A percentile compares a stretch with the other conserved stretches of the same genome.
These are phyloP conservation scores for Pithys albifrons DNA, from an alignment of 2,113 vertebrate species.

Conservation along the genomic window DNA sequence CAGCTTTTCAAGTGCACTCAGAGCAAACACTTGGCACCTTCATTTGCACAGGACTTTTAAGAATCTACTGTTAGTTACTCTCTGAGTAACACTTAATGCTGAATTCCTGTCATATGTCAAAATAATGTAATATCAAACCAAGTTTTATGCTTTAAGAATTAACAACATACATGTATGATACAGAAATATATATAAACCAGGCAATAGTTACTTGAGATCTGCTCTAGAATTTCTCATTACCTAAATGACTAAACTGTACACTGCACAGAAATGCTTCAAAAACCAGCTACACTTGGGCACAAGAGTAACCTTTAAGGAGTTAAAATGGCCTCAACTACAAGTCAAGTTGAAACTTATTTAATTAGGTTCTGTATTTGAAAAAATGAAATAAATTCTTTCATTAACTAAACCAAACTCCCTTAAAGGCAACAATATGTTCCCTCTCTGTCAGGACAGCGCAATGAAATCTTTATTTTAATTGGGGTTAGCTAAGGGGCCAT, in stretches of 20 bases:
- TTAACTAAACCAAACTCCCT: conserved; percentile 83
- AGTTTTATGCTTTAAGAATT: background rate
- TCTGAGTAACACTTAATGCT: background rate
- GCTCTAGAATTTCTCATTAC: background rate
- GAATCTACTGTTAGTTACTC: background rate
- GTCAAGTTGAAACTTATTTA: conserved; percentile 79
- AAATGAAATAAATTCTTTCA: conserved; percentile 79
- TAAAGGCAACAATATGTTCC: conserved; percentile 86
- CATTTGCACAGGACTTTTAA: background rate
- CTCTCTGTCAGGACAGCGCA: conserved; percentile 80
- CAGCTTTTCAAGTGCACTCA: background rate
- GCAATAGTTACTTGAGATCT: background rate
- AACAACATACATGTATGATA: background rate
- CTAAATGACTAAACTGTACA: background rate
- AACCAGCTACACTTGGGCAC: background rate
- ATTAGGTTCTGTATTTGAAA: conserved; percentile 76
- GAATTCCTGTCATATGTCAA: background rate
- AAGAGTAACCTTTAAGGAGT: conserved; percentile 71
- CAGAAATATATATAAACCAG: background rate
- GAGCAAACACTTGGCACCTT: background rate
- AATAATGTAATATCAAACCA: background rate
- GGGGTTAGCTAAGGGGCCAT: conserved; percentile 81
- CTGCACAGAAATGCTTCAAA: background rate
- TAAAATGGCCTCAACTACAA: conserved; percentile 72
- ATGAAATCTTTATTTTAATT: conserved; percentile 85